phyloP scores from a whole-genome alignment of 2,888 invertebrate genomes.

The Andrena hattorfiana region DNA sequence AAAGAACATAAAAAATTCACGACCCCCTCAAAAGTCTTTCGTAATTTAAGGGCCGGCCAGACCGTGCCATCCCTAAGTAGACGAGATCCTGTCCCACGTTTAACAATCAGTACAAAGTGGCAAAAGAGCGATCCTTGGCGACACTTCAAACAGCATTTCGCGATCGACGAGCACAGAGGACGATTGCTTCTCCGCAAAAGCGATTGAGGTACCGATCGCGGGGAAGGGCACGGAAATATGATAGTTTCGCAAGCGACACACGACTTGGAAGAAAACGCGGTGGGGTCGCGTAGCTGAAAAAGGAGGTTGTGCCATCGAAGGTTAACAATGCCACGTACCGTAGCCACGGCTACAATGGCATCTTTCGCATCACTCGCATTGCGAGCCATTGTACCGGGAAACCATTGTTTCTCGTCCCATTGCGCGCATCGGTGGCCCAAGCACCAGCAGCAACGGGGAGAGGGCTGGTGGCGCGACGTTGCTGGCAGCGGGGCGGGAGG shows the following conservation, averaged over 20 bases:
- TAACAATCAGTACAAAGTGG: no score
- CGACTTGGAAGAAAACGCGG: constrained; percentile 50
- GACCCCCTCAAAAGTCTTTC: no score
- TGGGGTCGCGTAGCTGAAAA: constrained; percentile 46
- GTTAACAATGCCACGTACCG: constrained; percentile 77
- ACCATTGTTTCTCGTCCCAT: constrained; percentile 80
- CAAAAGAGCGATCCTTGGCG: no score
- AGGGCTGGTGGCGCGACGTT: constrained; percentile 17
- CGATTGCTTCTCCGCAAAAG: background rate
- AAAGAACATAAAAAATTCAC: no score
- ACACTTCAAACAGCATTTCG: no score
- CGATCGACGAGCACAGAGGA: background rate
- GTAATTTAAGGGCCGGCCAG: no score
- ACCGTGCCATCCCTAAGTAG: no score
- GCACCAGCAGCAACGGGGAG: constrained; percentile 30
- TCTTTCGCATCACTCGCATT: constrained; percentile 79
- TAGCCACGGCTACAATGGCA: constrained; percentile 74
- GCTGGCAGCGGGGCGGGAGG: constrained; percentile 30
- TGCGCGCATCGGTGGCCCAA: constrained; percentile 71
- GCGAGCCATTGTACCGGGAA: constrained; percentile 76
- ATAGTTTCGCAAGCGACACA: constrained; percentile 31
- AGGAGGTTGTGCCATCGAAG: constrained; percentile 74
- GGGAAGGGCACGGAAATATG: constrained; percentile 19
- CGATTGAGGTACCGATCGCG: background rate
- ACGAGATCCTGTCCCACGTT: no score